Evolutionary conservation across 1,140 invertebrate species (phyloP), one percentile per base, ranked within the genome.

Genomic region (Leptinotarsa lineolata): DNA sequence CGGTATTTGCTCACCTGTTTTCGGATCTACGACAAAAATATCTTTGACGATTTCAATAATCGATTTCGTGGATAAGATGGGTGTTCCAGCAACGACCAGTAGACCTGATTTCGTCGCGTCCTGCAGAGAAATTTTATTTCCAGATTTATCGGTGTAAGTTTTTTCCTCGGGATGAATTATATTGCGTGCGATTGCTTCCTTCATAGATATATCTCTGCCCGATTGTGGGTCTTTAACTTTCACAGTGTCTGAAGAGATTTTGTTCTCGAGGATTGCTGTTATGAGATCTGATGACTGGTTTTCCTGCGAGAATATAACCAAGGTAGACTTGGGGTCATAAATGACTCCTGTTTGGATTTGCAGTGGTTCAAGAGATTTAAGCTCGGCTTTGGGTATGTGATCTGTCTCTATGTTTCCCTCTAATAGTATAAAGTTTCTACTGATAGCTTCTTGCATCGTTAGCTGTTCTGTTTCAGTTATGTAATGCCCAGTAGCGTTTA

Each of bases 381-480:
- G 84, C 85, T 92, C 90, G 68, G 92, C 85, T 79, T 89, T 88
- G 81, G 92, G 90, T 0, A 90, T 90, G 18, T 84, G 84, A 16
- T 74, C 74, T 16, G 83, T 78, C 48, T 86, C 83, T 58, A 88
- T 86, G 58, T 82, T 84, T 11, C 85, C 83, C 76, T 90, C 87
- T n/a, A 91, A 81, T 54, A 91, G 85, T 21, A 96, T 88, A 69
- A 90, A 89, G 58, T 88, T 87, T 78, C 88, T 87, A 54, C 88
- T 85, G 66, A 98, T 92, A 11, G 95, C 94, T 82, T 94, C 91
- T 82, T 92, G 91, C 88, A 98, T 91, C 6, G 91, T 91, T 18
- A 92, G 86, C 82, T 84, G 85, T 78, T 88, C 88, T 22, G 84
- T 83, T 39, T 85, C 84, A 72, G 87, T 79, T 64, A 85, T 88